Conservation (phyloP, 2,888 invertebrate genomes). For the Oligia fasciuncula region DNA sequence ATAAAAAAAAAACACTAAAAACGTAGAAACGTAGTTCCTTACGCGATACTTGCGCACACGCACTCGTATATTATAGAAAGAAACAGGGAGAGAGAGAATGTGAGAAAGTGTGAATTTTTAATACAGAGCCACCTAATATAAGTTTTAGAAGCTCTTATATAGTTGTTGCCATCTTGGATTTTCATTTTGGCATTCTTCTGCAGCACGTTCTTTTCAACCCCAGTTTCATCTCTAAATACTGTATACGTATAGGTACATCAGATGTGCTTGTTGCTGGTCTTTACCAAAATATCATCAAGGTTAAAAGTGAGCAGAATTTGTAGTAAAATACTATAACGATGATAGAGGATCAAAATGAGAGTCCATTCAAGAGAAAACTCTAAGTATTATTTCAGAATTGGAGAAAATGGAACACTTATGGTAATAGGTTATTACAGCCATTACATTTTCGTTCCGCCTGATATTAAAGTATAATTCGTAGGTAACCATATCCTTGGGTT, state of each 20-base stretch:
- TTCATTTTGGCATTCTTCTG: neutral
- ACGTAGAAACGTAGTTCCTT: no score
- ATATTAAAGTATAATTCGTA: conserved; percentile 22
- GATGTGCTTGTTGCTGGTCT: neutral
- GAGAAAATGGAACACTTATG: conserved; percentile 22
- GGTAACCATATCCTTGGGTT: conserved; percentile 13
- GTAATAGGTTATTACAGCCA: conserved; percentile 30
- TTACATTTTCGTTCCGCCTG: conserved; percentile 12
- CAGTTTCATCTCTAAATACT: neutral
- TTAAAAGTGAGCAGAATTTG: neutral
- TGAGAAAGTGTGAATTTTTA: no score
- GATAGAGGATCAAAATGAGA: neutral
- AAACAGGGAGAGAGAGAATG: no score
- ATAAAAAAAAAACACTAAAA: neutral
- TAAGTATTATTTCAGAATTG: conserved; percentile 13
- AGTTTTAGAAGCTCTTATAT: no score
- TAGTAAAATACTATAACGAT: neutral
- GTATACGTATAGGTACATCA: neutral
- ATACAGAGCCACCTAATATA: no score
- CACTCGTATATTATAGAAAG: no score
- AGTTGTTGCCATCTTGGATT: no score
- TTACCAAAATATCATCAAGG: neutral
- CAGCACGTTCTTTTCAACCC: neutral
- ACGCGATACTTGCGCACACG: no score
- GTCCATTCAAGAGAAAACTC: neutral